A percentile compares a stretch with the other conserved stretches of the same genome.
These are phyloP conservation scores for Aulostomus chinensis DNA, from an alignment of 2,797 vertebrate species.

Conservation along the genomic window DNA sequence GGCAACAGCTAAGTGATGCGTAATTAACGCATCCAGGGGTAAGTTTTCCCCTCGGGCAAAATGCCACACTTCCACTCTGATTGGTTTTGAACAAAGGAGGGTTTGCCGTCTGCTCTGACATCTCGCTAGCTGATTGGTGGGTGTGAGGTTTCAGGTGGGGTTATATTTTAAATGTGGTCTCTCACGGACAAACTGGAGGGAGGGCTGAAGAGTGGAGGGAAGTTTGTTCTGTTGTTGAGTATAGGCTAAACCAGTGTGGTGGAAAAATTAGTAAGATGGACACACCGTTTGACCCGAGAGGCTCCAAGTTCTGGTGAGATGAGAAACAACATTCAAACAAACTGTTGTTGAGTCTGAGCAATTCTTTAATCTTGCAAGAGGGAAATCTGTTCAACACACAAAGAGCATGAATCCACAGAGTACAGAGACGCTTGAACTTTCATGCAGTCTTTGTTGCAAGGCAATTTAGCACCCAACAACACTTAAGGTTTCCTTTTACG, in stretches of 20 bases:
- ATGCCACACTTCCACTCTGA: slow-evolving; percentile 75
- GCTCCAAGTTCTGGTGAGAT: too few relatives aligned
- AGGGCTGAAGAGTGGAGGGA: slow-evolving; percentile 79
- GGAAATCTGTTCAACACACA: too few relatives aligned
- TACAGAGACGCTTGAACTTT: too few relatives aligned
- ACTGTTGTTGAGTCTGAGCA: too few relatives aligned
- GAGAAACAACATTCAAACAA: too few relatives aligned
- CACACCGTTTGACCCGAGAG: too few relatives aligned
- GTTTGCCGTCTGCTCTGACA: slow-evolving; percentile 67
- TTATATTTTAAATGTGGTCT: slow-evolving; percentile 76
- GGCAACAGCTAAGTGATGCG: slow-evolving; percentile 80
- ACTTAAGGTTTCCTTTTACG: too few relatives aligned
- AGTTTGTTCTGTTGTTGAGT: slow-evolving; percentile 64
- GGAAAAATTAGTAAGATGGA: too few relatives aligned
- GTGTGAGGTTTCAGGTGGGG: slow-evolving; percentile 69
- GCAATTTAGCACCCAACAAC: too few relatives aligned
- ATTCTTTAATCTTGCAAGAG: too few relatives aligned
- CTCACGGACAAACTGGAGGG: slow-evolving; percentile 68
- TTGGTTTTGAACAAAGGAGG: slow-evolving; percentile 78
- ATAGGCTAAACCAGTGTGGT: slow-evolving; percentile 14
- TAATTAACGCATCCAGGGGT: slow-evolving; percentile 75
- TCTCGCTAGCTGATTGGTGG: slow-evolving; percentile 68
- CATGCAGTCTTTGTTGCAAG: too few relatives aligned
- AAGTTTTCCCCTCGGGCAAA: slow-evolving; percentile 76
- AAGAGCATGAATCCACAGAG: too few relatives aligned